Evolutionary conservation across 2,888 invertebrate genomes (phyloP).

Genomic region (Leptura quadrifasciata): DNA sequence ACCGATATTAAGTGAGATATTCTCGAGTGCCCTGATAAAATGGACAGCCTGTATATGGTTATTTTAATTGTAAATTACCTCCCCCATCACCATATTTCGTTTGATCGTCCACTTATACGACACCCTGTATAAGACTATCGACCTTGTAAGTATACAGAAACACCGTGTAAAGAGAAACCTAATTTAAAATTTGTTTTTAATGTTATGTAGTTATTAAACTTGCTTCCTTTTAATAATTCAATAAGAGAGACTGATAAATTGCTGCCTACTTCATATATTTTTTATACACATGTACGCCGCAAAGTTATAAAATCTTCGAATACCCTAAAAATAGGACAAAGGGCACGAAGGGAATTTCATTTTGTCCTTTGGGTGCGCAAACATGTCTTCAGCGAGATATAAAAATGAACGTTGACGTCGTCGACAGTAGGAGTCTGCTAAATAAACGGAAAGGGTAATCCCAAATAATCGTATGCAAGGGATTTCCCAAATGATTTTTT

Average conservation of each 20-base stretch:
- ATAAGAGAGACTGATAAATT: neutral
- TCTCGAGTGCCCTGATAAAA: too few relatives aligned
- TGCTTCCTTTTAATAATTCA: neutral
- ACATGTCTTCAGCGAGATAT: conserved; percentile 10
- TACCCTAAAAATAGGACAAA: neutral
- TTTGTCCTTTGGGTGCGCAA: neutral
- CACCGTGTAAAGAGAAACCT: too few relatives aligned
- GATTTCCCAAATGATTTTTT: conserved; percentile 27
- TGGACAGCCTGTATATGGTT: too few relatives aligned
- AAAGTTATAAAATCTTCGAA: neutral
- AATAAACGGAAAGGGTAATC: conserved; percentile 18
- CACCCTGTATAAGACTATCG: too few relatives aligned
- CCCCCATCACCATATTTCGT: too few relatives aligned
- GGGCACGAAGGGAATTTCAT: conserved; percentile 9
- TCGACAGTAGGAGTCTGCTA: conserved; percentile 19
- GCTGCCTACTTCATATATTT: neutral
- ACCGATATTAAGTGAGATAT: too few relatives aligned
- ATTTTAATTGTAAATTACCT: too few relatives aligned
- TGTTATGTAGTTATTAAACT: too few relatives aligned
- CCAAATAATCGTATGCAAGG: conserved; percentile 11
- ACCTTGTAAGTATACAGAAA: too few relatives aligned
- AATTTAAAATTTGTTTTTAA: too few relatives aligned
- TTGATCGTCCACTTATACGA: too few relatives aligned
- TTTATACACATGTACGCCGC: neutral
- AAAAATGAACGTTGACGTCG: conserved; percentile 23